A percentile compares a stretch with the other conserved stretches of the same genome.
These are phyloP conservation scores for Brachionus sp. DNA, from an alignment of 1,140 invertebrate genomes.

Conservation along the genomic window DNA sequence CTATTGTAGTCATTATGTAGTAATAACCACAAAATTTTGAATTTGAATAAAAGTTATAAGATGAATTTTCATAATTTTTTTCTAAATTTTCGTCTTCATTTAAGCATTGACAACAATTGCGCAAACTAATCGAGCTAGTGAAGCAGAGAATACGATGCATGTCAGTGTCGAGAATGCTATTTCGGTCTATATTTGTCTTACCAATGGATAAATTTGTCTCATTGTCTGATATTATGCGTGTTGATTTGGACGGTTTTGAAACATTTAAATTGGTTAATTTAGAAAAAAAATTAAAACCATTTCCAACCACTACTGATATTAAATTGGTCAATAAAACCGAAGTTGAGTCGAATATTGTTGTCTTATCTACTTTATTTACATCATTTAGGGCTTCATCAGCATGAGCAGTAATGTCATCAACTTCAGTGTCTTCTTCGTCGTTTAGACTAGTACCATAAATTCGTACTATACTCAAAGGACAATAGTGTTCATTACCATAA, in stretches of 20 bases:
- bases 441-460: constrained; percentile 19
- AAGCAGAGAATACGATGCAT: constrained; percentile 12
- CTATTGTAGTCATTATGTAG: neutral
- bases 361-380: neutral
- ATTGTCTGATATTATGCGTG: neutral
- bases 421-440: constrained; percentile 13
- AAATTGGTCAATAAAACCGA: neutral
- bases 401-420: neutral
- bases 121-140: neutral
- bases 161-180: neutral
- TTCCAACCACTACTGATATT: neutral
- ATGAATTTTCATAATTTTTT: neutral
- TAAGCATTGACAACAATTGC: constrained; percentile 9
- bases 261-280: neutral
- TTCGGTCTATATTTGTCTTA: neutral
- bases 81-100: neutral
- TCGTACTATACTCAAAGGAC: constrained; percentile 70
- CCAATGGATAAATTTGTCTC: neutral
- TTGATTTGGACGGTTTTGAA: constrained; percentile 1
- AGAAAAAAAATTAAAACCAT: constrained; percentile 1
- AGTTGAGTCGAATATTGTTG: neutral
- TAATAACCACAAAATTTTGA: constrained; percentile 24
- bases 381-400: neutral
- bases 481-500: constrained; percentile 93
- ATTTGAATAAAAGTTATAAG: constrained; percentile 17